Evolutionary conservation across 2,113 vertebrate species (phyloP).

Genomic region (Actinemys pallida): DNA sequence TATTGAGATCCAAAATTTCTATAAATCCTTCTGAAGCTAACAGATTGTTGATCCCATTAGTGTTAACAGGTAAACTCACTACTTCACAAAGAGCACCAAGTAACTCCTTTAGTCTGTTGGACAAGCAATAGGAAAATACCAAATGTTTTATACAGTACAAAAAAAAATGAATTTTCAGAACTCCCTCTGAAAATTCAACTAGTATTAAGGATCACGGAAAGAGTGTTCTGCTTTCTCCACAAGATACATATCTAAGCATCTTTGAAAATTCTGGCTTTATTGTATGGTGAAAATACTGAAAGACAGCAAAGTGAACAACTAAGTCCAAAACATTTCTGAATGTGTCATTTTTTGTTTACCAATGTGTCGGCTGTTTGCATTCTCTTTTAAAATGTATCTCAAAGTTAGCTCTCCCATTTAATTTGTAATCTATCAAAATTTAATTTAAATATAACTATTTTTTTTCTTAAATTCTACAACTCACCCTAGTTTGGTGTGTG

Average conservation of each 20-base stretch:
- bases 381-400: background rate
- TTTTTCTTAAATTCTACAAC: background rate
- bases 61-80: constrained; percentile 20
- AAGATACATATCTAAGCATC: background rate
- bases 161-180: background rate
- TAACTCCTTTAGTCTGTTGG: background rate
- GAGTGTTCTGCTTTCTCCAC: background rate
- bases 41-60: constrained; percentile 24
- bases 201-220: background rate
- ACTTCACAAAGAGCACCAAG: background rate
- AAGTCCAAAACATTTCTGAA: background rate
- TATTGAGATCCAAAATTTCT: background rate
- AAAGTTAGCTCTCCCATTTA: background rate
- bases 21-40: background rate
- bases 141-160: background rate
- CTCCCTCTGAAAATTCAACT: background rate
- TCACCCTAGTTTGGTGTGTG: background rate
- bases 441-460: background rate
- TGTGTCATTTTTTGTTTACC: background rate
- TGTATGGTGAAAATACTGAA: background rate
- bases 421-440: rapidly evolving
- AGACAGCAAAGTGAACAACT: background rate
- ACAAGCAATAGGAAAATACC: background rate
- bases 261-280: background rate
- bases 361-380: background rate